Base-by-base conservation (phyloP, 2,888 invertebrate genomes). In the Ptilodon capucinus region DNA sequence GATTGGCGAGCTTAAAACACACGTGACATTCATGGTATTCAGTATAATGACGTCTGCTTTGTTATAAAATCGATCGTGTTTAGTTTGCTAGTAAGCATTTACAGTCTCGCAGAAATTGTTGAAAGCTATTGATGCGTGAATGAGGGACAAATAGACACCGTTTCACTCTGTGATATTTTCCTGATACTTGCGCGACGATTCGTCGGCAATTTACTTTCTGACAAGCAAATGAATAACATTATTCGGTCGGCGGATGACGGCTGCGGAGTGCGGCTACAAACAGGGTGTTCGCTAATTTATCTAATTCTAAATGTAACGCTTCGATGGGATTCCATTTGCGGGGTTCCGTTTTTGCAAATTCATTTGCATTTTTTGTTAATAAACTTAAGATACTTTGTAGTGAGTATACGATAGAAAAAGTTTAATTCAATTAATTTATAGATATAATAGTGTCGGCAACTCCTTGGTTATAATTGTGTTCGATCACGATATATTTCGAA, bases 141-240 rank as follows among this genome's bases (percentile, higher is more conserved):
- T 14, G 6, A n/a, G 14, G 13, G 14, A 7, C 14, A 32, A 32
- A 19, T 16, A 34, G 43, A 38, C 43, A 23, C 30, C 21, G 34
- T 32, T 38, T 5, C 8, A 14, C 14, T 32, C 14, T 14, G 32
- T 14, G 18, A 17, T 35, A 23, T 39, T 39, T 39, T 21, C 6
- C n/a, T 6, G 52, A 48, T 64, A 40, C 44, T 47, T 58, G 41
- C 51, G 55, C 60, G 52, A 66, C 59, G 71, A 79, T 79, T 79
- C 74, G 75, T 72, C 75, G 74, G 74, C 79, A 81, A 85, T 85
- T 85, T 84, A 64, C 77, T 68, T 76, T 79, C 73, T 83, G 84
- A 84, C 84, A 84, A 83, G 81, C 71, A 74, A 83, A 84, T 84
- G 84, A 85, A 84, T 86, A 83, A 84, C 82, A 80, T 80, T 81